Evolutionary conservation across 1,140 invertebrate species (phyloP), one percentile per base, ranked within the genome.

Genomic region (Cylas formicarius): DNA sequence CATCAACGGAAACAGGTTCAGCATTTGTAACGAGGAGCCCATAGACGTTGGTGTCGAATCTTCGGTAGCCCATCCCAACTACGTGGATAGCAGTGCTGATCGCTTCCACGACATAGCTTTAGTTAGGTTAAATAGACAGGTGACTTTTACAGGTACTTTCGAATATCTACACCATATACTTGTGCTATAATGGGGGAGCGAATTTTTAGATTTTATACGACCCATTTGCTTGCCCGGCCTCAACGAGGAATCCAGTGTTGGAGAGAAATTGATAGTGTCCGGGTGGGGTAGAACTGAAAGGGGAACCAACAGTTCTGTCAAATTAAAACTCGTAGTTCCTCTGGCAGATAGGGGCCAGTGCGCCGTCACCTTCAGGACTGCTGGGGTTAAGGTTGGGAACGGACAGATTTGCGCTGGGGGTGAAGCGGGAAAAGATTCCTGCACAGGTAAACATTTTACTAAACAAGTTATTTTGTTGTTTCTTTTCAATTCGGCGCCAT

Each of bases 161-260:
- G 19, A 2, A 6, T 8, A 22, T 8, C 4, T 37, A 14, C 16
- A 13, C 7, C 17, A 7, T 5, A 37, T 7, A 4, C 10, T 38
- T 27, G 9, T 13, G 8, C 9, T 11, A 38, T 17, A 10, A 5
- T 17, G 10, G 23, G 4, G 13, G 5, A 16, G 6, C 10, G 16
- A 9, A 8, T 31, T 57, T 61, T 35, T 44, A 63, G 66, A 58
- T 36, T 66, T 68, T 48, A 72, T 86, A 11, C 67, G 72, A 52
- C 79, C 84, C 0, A 76, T 86, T 26, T 87, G 85, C 53, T 58
- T 88, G 3, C 82, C 83, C 2, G 50, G 54, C 1, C 49, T 53
- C 3, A 39, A 27, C 4, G 51, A 57, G 32, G 56, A 48, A 11
- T 48, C 57, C 0, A 58, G 59, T 3, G 26, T 67, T 2, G 61